Evolutionary conservation across 1,140 invertebrate species (phyloP), one percentile per base, ranked within the genome.

Genomic region (Palaemon carinicauda): DNA sequence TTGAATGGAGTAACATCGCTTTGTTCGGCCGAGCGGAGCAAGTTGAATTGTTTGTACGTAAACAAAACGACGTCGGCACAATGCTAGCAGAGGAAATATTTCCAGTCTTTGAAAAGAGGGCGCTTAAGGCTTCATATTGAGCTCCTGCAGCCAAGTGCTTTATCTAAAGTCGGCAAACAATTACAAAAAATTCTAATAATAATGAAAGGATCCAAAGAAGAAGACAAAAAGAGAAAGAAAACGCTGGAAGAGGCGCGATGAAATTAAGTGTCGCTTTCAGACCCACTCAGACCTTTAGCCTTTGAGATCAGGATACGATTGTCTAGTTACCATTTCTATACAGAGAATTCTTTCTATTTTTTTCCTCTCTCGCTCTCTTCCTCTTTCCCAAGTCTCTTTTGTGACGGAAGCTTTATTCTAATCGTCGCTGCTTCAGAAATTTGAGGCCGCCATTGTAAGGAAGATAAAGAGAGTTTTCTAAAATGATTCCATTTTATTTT

Each of bases 1-100:
- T 80, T 80, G 78, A 80, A 80, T 80, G 78, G 78, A 80, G 78
- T 80, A 80, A 80, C 78, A 80, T 80, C 78, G 78, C 78, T 80
- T 80, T 80, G 78, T 80, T 51, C 78, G 27, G 78, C n/a, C n/a
- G 56, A 53, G 19, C 78, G 78, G 78, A 80, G 78, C 78, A 80
- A 80, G 78, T 51, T 54, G 78, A 56, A 56, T 80, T 80, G 78
- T 80, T 80, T 80, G 78, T 80, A 54, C 52, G 78, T 80, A 80
- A 80, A 80, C 78, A 80, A 54, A 56, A 80, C 78, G 52, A 54
- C 78, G 78, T 29, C 24, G 78, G 78, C n/a, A 80, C 78, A 80
- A 80, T 80, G 78, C 78, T 33, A n/a, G 52, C 78, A 54, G 52
- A 33, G 52, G 52, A 54, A 80, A 80, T 53, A 80, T 54, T 80